Conservation (phyloP, 2,113 vertebrate genomes). For the Phrynosoma blainvillii region DNA sequence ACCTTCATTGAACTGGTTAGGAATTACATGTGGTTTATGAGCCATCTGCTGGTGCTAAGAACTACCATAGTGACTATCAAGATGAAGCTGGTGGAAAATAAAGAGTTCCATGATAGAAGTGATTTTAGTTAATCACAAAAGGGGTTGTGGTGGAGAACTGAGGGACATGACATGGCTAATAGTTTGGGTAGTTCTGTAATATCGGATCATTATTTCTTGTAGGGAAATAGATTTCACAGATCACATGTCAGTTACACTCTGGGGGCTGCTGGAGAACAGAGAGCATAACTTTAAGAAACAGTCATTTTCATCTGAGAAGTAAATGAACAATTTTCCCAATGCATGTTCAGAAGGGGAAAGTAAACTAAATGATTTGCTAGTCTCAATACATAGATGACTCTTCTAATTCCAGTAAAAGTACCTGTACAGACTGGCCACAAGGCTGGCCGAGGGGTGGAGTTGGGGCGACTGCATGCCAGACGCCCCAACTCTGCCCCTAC, state of each 20-base stretch:
- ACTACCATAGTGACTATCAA: not conserved
- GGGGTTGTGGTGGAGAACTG: not conserved
- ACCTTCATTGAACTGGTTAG: not conserved
- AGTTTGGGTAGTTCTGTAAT: not conserved
- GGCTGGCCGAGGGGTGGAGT: no score
- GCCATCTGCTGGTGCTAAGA: not conserved
- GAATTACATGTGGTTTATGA: not conserved
- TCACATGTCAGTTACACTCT: not conserved
- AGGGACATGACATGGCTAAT: not conserved
- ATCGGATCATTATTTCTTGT: not conserved
- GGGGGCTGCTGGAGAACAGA: not conserved
- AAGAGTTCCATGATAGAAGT: not conserved
- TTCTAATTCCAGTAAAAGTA: slow-evolving; percentile 20
- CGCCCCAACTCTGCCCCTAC: no score
- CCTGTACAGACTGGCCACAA: not conserved
- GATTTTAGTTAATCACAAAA: not conserved
- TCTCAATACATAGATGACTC: not conserved
- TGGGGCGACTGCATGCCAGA: no score
- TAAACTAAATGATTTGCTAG: slow-evolving; percentile 10
- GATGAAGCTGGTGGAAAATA: not conserved
- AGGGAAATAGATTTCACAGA: not conserved
- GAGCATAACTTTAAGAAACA: not conserved
- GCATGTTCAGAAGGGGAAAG: slow-evolving; percentile 8
- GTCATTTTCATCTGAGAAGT: not conserved
- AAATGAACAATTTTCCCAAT: not conserved